Evolutionary conservation across 2,113 vertebrate species (phyloP).

Genomic region (Neopipo cinnamomea): DNA sequence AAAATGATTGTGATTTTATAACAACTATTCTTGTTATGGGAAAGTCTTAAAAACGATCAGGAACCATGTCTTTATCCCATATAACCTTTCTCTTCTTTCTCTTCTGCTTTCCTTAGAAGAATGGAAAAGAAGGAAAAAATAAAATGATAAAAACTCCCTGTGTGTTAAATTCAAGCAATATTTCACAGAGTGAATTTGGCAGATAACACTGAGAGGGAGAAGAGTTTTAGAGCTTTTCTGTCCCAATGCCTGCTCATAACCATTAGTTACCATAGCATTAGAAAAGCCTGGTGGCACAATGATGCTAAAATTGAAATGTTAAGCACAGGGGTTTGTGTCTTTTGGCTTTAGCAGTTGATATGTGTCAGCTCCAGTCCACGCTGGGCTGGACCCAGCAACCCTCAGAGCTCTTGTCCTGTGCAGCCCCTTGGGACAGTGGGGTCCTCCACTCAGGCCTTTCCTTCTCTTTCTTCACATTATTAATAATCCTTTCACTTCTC

Average conservation of each 20-base stretch:
- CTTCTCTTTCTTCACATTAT: accelerated
- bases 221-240: background rate
- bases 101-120: background rate
- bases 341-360: background rate
- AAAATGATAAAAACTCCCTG: accelerated
- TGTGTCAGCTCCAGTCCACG: background rate
- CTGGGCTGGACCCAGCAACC: background rate
- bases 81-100: background rate
- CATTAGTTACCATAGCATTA: background rate
- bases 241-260: accelerated
- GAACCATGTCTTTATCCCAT: background rate
- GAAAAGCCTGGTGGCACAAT: background rate
- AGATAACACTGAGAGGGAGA: background rate
- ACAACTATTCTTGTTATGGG: no score
- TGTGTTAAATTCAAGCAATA: background rate
- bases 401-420: background rate
- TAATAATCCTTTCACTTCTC: background rate
- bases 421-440: accelerated
- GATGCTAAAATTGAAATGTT: background rate
- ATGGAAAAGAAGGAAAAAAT: background rate
- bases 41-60: background rate
- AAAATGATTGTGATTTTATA: background rate
- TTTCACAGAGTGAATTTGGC: background rate
- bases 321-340: background rate
- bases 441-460: background rate